Percentiles rank a stretch among this genome's conserved stretches.
Evolutionary conservation across 2,113 vertebrate genomes (phyloP).

Genomic region (Onychostruthus taczanowskii): DNA sequence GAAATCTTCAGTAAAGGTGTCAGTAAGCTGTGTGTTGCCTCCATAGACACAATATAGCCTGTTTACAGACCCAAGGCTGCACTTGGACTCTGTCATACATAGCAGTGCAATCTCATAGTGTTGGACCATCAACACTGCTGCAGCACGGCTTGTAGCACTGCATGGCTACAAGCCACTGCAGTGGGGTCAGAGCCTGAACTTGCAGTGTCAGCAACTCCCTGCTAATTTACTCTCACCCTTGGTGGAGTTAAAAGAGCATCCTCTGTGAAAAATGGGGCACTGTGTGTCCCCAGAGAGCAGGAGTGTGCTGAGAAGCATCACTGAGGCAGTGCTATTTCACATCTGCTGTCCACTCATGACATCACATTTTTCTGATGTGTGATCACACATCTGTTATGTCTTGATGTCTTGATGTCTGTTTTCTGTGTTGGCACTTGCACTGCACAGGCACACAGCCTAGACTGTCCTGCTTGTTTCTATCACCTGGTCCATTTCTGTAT

Average conservation of each 20-base stretch:
- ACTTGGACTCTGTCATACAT: fast-evolving
- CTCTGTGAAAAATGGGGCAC: neutral
- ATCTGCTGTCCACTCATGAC: neutral
- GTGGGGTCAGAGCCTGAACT: fast-evolving
- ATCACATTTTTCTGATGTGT: fast-evolving
- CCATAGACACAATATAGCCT: neutral
- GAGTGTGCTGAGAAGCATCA: fast-evolving
- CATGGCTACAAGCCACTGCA: neutral
- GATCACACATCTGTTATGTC: no score
- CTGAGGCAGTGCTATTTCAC: neutral
- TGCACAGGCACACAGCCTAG: neutral
- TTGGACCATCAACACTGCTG: neutral
- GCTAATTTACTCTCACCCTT: neutral
- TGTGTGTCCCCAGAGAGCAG: neutral
- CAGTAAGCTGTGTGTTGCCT: neutral
- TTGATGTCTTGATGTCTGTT: neutral
- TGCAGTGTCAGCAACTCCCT: neutral
- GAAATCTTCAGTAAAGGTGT: neutral
- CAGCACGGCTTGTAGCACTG: no score
- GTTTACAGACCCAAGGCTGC: fast-evolving
- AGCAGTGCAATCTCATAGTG: fast-evolving
- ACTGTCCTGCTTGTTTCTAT: neutral
- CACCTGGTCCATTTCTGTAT: neutral
- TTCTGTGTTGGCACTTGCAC: neutral
- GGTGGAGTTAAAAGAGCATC: neutral